Conservation (phyloP, 1,140 invertebrate species). For the Carcinoscorpius rotundicauda region DNA sequence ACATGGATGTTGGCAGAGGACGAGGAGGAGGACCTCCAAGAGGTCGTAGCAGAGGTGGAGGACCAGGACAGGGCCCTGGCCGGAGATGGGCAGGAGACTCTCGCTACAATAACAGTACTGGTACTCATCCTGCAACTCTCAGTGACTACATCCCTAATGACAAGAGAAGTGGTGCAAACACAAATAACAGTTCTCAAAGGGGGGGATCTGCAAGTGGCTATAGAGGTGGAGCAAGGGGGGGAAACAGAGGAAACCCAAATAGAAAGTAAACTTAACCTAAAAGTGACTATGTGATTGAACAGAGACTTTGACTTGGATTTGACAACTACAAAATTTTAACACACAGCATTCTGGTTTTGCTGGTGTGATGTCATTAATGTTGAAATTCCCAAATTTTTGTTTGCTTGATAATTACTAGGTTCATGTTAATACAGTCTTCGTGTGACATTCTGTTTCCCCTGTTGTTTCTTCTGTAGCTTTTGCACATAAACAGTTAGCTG, state of each 20-base stretch:
- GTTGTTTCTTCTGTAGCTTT: too few species aligned
- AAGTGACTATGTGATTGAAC: too few species aligned
- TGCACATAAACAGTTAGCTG: too few species aligned
- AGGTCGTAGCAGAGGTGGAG: constrained; percentile 28
- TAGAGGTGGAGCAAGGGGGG: neutral
- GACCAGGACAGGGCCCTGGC: constrained; percentile 22
- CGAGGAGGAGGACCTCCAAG: constrained; percentile 20
- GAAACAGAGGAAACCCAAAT: neutral
- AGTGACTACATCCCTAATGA: constrained; percentile 9
- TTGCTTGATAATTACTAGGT: too few species aligned
- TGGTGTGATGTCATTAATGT: too few species aligned
- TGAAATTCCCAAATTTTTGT: too few species aligned
- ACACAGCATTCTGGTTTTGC: too few species aligned
- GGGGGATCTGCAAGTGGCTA: neutral
- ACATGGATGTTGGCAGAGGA: constrained; percentile 19
- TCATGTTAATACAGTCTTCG: too few species aligned
- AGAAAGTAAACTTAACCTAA: neutral
- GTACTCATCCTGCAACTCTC: constrained; percentile 2
- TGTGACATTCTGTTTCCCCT: too few species aligned
- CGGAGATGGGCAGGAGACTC: constrained; percentile 16
- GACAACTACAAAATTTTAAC: too few species aligned
- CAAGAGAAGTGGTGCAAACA: neutral
- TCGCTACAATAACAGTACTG: constrained; percentile 2
- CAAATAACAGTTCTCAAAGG: neutral
- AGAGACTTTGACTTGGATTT: too few species aligned